Evolutionary conservation across 2,797 vertebrate genomes (phyloP), one percentile per base, ranked within the genome.

Genomic region (Catamblyrhynchus diadema): DNA sequence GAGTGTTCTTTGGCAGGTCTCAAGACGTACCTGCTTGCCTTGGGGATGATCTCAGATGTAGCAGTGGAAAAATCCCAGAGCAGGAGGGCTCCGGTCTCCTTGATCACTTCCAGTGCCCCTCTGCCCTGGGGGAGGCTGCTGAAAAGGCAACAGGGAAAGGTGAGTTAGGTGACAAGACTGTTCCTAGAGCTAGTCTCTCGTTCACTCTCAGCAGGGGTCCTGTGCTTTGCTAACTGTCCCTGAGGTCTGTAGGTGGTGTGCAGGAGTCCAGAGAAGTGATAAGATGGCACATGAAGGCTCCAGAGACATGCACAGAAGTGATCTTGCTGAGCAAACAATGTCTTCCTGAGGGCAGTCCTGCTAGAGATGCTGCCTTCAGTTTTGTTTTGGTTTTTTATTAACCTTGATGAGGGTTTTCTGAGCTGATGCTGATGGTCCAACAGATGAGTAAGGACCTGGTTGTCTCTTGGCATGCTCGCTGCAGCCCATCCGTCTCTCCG

Each of bases 1-100:
- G 90, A 95, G 91, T 96, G 72, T 95, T 93, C 94, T 96, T 96
- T 96, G 96, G 96, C 96, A 96, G 96, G 96, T 95, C 93, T 96
- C 87, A 3, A 95, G 96, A 95, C 90, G 90, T 93, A 95, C 95
- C 96, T 96, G 95, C 93, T 95, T 93, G 78, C 95, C 92, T 90
- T 95, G 96, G 95, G 94, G 88, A 95, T 95, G 94, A 94, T 90
- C 71, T 87, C 92, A 95, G 94, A 95, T 95, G 93, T 91, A 96
- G 96, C 92, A 95, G 91, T 59, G 93, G 94, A 97, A 95, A 95
- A 94, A 92, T 91, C 94, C 86, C 94, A 93, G 95, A 97, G 95
- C 93, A 95, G 95, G 81, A 94, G 94, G 95, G 95, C 90, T 96
- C 89, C 87, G 0, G 74, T 94, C 95, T 95, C 71, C 88, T 93